Base-by-base conservation (phyloP, 2,797 vertebrate species). In the Epinephelus awoara region DNA sequence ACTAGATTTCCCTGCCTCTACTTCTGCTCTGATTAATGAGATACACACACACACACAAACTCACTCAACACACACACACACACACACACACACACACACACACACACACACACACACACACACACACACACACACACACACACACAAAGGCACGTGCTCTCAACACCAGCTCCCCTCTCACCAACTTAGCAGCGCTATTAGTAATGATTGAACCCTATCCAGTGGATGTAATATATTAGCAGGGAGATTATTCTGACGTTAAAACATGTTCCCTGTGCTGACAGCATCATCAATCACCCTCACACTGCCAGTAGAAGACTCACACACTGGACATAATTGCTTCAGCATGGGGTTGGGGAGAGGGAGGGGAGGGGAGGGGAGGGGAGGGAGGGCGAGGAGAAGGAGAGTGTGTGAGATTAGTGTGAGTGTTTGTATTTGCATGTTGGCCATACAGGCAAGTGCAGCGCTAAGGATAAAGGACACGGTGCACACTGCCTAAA, bases 231-330 rank as follows among this genome's bases (percentile, higher is more conserved):
- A 95, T 94, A 93, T 95, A 94, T 95, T 95, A 94, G 93, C 94
- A 93, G 90, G 91, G 85, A 94, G 93, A 94, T 95, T 94, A 95
- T 95, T 95, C 92, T 94, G 94, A 95, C 87, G 93, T 95, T 94
- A 93, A 94, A 93, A 93, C 93, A 94, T 95, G 93, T 94, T 94
- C 89, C 88, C 86, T 87, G 81, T 67, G 93, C 90, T 95, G 94
- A 95, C 95, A 95, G 94, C 93, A 93, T 94, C 95, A 95, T 95
- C 94, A 95, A 95, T 95, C 95, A 94, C 94, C 83, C 91, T 94
- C 94, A 94, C 93, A 90, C 93, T 86, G 92, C 93, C 90, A 89
- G 90, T 93, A 82, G 91, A 94, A 93, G 92, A 93, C 93, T 88
- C 92, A 83, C 91, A 89, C 89, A 88, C 88, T 83, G 88, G 88